Evolutionary conservation across 2,888 invertebrate genomes (phyloP).

Genomic region (Pristionchus japonicus): DNA sequence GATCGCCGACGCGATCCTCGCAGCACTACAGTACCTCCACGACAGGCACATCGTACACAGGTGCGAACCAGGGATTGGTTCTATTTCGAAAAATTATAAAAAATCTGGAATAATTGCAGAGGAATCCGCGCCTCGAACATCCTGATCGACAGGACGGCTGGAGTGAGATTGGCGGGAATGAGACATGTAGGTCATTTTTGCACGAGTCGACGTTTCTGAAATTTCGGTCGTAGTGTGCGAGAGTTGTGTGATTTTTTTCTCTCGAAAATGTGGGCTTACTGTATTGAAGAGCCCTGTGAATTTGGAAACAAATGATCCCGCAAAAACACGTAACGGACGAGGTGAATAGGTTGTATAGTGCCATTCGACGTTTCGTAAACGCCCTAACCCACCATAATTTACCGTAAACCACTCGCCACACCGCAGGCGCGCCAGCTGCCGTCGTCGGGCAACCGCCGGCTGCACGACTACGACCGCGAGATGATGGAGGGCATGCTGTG

Average conservation of each 20-base stretch:
- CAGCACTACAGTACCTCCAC: slow-evolving; percentile 88
- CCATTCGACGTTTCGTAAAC: no score
- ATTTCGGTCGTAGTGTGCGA: not conserved
- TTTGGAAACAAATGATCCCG: not conserved
- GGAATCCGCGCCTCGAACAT: slow-evolving; percentile 57
- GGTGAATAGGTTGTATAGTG: no score
- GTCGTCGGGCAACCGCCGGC: slow-evolving; percentile 75
- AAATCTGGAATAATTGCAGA: no score
- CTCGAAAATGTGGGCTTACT: no score
- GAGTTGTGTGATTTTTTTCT: no score
- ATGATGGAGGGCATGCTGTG: slow-evolving; percentile 86
- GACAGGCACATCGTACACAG: slow-evolving; percentile 88
- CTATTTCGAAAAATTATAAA: no score
- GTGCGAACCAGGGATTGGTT: slow-evolving; percentile 82
- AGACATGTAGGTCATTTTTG: slow-evolving; percentile 49
- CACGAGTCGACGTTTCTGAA: not conserved
- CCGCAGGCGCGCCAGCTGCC: slow-evolving; percentile 29
- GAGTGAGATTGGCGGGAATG: slow-evolving; percentile 57
- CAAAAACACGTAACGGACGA: not conserved
- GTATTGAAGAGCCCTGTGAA: not conserved
- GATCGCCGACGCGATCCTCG: slow-evolving; percentile 80
- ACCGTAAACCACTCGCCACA: not conserved
- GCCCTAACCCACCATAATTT: no score
- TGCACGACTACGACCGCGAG: slow-evolving; percentile 85
- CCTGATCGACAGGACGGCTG: slow-evolving; percentile 53